Evolutionary conservation across 2,113 vertebrate species (phyloP).

Genomic region (Pristiophorus japonicus): DNA sequence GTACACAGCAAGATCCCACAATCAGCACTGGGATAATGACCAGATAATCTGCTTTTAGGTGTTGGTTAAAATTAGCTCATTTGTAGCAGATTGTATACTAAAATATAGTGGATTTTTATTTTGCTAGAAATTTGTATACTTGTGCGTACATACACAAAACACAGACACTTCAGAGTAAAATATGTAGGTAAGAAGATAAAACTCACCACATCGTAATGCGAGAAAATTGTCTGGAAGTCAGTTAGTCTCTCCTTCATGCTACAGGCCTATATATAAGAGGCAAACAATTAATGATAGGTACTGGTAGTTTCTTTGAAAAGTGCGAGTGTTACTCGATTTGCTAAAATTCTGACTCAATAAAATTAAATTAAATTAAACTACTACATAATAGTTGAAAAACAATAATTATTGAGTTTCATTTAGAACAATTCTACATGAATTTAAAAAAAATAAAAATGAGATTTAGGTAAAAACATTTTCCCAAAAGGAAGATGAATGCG

Average conservation of each 20-base stretch:
- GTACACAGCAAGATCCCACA: not conserved
- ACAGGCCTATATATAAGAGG: constrained; percentile 57
- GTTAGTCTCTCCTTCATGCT: constrained; percentile 75
- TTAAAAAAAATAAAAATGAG: not conserved
- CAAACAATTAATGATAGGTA: not conserved
- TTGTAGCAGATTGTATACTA: not conserved
- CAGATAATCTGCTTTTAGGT: not conserved
- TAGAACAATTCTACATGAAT: not conserved
- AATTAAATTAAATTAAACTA: not conserved
- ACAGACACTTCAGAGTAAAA: not conserved
- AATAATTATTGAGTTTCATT: not conserved
- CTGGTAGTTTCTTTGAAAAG: not conserved
- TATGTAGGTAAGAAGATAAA: not conserved
- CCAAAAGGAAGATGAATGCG: not conserved
- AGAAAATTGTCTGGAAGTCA: constrained; percentile 95
- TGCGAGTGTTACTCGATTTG: not conserved
- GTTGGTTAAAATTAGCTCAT: not conserved
- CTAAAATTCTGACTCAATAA: not conserved
- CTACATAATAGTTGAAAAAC: not conserved
- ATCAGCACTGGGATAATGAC: not conserved
- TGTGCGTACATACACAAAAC: not conserved
- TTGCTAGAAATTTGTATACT: not conserved
- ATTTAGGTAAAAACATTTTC: not conserved
- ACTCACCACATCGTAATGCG: constrained; percentile 92
- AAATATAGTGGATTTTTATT: not conserved